Conservation (phyloP, 2,888 invertebrate species). For the Volucella inanis region DNA sequence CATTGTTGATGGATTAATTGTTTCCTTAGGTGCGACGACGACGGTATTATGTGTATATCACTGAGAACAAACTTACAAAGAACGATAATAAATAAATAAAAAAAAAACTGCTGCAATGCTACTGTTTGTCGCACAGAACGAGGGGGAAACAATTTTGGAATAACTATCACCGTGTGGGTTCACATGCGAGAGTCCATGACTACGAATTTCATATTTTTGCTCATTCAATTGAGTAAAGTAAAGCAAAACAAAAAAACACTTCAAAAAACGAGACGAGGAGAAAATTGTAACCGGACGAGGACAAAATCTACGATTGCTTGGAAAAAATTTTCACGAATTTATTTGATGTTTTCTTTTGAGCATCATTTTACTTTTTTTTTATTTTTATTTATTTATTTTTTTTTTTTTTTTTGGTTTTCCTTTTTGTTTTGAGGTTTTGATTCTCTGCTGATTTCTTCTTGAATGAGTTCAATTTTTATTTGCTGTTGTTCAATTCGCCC, state of each 20-base stretch:
- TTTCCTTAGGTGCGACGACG: slow-evolving; percentile 7
- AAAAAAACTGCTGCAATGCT: too few species aligned
- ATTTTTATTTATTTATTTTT: slow-evolving; percentile 10
- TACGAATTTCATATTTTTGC: neutral
- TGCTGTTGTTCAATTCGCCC: slow-evolving; percentile 39
- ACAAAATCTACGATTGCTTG: slow-evolving; percentile 50
- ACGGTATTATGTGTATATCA: neutral
- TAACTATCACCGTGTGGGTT: neutral
- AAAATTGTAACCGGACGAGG: slow-evolving; percentile 16
- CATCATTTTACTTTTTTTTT: slow-evolving; percentile 47
- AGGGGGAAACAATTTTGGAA: neutral
- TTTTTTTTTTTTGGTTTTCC: neutral
- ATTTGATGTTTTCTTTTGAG: slow-evolving; percentile 70
- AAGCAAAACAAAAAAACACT: neutral
- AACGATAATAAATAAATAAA: slow-evolving; percentile 6
- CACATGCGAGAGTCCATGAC: slow-evolving; percentile 5
- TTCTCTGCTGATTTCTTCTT: slow-evolving; percentile 30
- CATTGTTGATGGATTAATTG: slow-evolving; percentile 33
- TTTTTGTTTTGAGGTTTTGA: slow-evolving; percentile 62
- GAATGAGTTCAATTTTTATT: slow-evolving; percentile 39
- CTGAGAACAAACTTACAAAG: slow-evolving; percentile 4
- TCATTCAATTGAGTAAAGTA: neutral
- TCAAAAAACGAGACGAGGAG: neutral
- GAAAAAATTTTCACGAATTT: slow-evolving; percentile 67
- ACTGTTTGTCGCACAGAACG: neutral